Evolutionary conservation across 2,113 vertebrate genomes (phyloP).

Genomic region (Epinephelus moara): DNA sequence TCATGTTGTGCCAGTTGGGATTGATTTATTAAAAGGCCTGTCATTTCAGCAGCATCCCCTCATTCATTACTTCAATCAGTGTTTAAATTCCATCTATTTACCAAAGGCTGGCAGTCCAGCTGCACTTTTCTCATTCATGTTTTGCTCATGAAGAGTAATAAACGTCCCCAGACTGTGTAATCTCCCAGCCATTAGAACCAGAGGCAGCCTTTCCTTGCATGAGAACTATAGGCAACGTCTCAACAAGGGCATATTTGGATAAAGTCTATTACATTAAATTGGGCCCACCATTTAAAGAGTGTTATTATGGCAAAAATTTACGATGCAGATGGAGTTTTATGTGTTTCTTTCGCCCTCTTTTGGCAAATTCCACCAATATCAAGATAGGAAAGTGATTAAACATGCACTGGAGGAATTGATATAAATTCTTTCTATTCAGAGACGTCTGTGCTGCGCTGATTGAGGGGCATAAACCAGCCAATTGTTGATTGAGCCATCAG

Average conservation of each 20-base stretch:
- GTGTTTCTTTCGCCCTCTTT: slow-evolving; percentile 40
- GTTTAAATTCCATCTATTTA: slow-evolving; percentile 45
- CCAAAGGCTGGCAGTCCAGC: slow-evolving; percentile 43
- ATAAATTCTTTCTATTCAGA: slow-evolving; percentile 1
- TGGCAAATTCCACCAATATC: slow-evolving; percentile 40
- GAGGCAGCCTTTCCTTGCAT: slow-evolving; percentile 53
- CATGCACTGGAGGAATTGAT: slow-evolving; percentile 4
- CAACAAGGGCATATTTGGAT: slow-evolving; percentile 66
- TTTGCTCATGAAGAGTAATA: slow-evolving; percentile 55
- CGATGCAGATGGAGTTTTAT: slow-evolving; percentile 40
- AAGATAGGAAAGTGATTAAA: slow-evolving; percentile 51
- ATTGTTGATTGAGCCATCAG: slow-evolving; percentile 48
- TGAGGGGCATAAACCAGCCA: slow-evolving; percentile 15
- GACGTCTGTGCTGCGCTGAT: slow-evolving; percentile 2
- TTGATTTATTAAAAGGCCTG: slow-evolving; percentile 38
- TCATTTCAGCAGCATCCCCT: slow-evolving; percentile 30
- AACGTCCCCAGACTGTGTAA: slow-evolving; percentile 59
- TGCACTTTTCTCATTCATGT: slow-evolving; percentile 42
- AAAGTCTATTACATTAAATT: slow-evolving; percentile 62
- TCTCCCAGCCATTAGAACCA: slow-evolving; percentile 63
- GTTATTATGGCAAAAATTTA: slow-evolving; percentile 61
- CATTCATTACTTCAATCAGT: slow-evolving; percentile 47
- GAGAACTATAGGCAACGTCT: slow-evolving; percentile 45
- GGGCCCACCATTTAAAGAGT: slow-evolving; percentile 56
- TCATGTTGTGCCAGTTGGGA: slow-evolving; percentile 30